Evolutionary conservation across 64 coral and sea anemone genomes (phyloP), one percentile per base, ranked within the genome.

Genomic region (Montipora foliosa): DNA sequence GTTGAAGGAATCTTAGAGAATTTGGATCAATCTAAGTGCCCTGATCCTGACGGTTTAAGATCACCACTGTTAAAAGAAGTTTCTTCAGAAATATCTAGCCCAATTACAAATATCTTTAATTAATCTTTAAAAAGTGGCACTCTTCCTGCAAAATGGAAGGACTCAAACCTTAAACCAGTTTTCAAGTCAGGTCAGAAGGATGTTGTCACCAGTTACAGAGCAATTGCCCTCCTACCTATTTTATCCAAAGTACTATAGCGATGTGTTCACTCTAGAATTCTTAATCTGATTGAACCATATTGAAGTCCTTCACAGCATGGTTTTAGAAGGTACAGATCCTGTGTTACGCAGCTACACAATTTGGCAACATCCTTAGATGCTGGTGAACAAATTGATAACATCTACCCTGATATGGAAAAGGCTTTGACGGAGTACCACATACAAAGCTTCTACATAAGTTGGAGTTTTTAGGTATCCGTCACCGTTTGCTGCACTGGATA

Each of bases 151-250:
- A 61, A 60, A 61, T 87, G 83, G 83, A 81, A 81, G 48, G 48
- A 81, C 0, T 48, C 46, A 58, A 81, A 81, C 47, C 29, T 81
- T 44, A 81, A 0, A 81, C 79, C 46, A 81, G 47, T 81, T 44
- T 81, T 81, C 47, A 81, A 81, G 21, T 52, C 47, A 81, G 79
- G 79, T 45, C 47, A 81, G 79, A 10, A 8, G 55, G 48, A 21
- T 52, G 47, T 81, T 50, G 47, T 81, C 9, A 81, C 29, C 17
- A 81, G 21, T 50, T 81, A 81, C 21, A 48, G 79, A 52, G 79
- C 49, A 48, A 81, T 81, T 81, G 47, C 47, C n/a, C 79, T 81
- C 6, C 79, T 81, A 44, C 79, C 79, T 50, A 81, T 81, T 12
- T 81, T 51, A 57, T 81, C 79, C 21, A 81, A 81, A 48, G 79